Evolutionary conservation across 2,113 vertebrate species (phyloP).

Genomic region (Acinonyx jubatus): DNA sequence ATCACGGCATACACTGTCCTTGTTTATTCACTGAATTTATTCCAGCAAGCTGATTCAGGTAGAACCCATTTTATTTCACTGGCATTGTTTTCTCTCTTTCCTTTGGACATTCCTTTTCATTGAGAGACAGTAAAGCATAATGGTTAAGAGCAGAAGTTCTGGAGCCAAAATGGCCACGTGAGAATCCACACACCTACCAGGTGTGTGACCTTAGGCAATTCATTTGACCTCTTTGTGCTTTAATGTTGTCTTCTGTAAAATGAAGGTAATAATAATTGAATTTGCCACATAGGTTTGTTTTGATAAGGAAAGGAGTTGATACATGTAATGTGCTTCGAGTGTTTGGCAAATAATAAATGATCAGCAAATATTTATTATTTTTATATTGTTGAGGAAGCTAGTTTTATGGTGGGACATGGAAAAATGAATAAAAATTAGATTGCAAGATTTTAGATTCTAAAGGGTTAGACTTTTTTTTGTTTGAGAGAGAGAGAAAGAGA

Average conservation of each 20-base stretch:
- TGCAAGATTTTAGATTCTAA: neutral
- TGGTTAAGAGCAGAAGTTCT: neutral
- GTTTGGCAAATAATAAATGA: neutral
- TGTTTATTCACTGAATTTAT: neutral
- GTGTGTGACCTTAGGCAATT: neutral
- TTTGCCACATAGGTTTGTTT: neutral
- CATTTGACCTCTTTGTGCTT: neutral
- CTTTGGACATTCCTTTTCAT: neutral
- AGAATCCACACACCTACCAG: neutral
- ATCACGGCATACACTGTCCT: neutral
- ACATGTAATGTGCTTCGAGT: neutral
- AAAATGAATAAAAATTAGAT: neutral
- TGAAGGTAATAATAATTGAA: neutral
- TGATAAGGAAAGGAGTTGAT: neutral
- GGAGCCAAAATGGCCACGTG: neutral
- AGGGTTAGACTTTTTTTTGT: neutral
- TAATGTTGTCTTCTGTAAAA: neutral
- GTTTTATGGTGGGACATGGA: neutral
- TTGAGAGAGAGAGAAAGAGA: too few species aligned
- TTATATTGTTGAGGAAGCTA: neutral
- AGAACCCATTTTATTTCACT: neutral
- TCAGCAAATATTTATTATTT: neutral
- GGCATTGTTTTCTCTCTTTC: neutral
- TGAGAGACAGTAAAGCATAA: neutral
- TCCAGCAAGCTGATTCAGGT: neutral